Conservation (phyloP, 1,140 invertebrate species). For the Eumaeus atala region DNA sequence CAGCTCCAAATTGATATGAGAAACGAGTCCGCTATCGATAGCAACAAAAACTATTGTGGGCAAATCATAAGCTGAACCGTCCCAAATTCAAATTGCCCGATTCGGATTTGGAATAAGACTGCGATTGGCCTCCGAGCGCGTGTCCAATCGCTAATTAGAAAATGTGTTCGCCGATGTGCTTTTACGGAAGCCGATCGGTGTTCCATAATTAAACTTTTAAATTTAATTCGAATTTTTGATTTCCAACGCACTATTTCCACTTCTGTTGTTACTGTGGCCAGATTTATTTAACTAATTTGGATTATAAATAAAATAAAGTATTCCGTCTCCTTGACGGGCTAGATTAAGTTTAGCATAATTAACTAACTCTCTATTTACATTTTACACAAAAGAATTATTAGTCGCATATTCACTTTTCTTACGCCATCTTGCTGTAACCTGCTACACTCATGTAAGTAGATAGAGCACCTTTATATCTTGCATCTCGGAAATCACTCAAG, state of each 20-base stretch:
- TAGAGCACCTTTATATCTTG: conserved; percentile 17
- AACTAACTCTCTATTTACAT: neutral
- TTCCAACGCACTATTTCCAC: conserved; percentile 63
- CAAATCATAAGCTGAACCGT: conserved; percentile 54
- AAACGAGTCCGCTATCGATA: conserved; percentile 38
- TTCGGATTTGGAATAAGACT: conserved; percentile 56
- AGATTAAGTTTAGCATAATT: neutral
- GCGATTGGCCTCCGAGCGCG: conserved; percentile 58
- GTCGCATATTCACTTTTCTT: conserved; percentile 1
- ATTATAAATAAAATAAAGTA: neutral
- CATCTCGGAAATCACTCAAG: conserved; percentile 32
- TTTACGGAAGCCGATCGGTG: conserved; percentile 66
- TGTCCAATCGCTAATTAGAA: conserved; percentile 73
- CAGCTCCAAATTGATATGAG: conserved; percentile 32
- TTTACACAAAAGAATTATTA: neutral
- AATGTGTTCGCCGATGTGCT: conserved; percentile 63
- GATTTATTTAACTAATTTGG: conserved; percentile 32
- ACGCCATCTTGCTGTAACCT: conserved; percentile 3
- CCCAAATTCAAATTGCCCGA: conserved; percentile 68
- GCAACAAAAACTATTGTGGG: conserved; percentile 37
- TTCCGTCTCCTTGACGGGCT: neutral
- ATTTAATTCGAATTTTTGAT: conserved; percentile 65
- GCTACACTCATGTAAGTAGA: conserved; percentile 14
- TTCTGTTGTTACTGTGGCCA: conserved; percentile 67
- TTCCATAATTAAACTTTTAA: conserved; percentile 68